Base-by-base conservation (phyloP, 2,797 vertebrate genomes). In the Anolis apletophallus region DNA sequence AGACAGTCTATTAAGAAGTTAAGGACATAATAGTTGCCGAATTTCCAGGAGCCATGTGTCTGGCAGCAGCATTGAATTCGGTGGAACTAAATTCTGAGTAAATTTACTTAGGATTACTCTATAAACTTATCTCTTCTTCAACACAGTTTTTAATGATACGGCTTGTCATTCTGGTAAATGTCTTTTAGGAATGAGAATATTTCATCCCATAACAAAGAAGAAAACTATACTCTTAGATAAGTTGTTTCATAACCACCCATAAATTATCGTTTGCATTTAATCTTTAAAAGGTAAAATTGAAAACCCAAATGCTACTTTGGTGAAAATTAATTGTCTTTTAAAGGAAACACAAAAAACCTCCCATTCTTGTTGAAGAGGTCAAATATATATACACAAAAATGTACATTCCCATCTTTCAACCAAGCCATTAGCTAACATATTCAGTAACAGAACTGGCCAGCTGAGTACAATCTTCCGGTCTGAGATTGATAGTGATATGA, bases 191-290 rank as follows among this genome's bases (percentile, higher is more conserved):
- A 74, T 74, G 34, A 73, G 32, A 67, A 68, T 40, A 76, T 54
- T 55, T 77, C 61, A 68, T 68, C 32, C n/a, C 67, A 54, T 68
- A 68, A 34, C 29, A 84, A 84, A 67, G n/a, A 54, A 34, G 57
- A 54, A 67, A 54, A 76, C 76, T 77, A 84, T 5, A 84, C 40
- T 85, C n/a, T 68, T 46, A 67, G 32, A 83, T 46, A 57, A 83
- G 55, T 5, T n/a, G 29, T 77, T 85, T 85, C 73, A 78, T 78
- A 55, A 57, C 54, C 64, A 79, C 69, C 54, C 26, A 85, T 40
- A 85, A 71, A 69, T 85, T 85, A 46, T 36, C 21, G n/a, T 69
- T 36, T 55, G 75, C 64, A 32, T 57, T 78, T 36, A 64, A 34
- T 59, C 32, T 29, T 79, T n/a, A 19, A 57, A 52, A 71, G 69